Base-by-base conservation (phyloP, 2,113 vertebrate species). In the Xenopus laevis region DNA sequence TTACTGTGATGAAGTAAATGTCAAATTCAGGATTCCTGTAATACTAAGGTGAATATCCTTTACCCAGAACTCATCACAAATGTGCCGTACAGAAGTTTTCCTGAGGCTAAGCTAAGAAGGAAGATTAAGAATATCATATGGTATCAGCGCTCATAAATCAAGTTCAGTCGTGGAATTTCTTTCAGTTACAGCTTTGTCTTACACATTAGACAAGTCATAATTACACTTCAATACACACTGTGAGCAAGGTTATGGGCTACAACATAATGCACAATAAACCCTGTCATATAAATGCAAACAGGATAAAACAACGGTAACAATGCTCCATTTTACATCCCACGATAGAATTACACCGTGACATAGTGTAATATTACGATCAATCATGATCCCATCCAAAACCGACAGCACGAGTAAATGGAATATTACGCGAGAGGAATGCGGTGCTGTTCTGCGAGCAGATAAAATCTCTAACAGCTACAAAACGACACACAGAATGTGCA, bases 191-290 rank as follows among this genome's bases (percentile, higher is more conserved):
- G 90, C 89, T 93, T 92, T 91, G 90, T 95, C 90, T 93, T 91
- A 92, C 87, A 90, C 89, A 92, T 92, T 88, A 89, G 92, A 93
- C 93, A 91, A 93, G 92, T 94, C 92, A 92, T 95, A 96, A 96
- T 96, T 96, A 95, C 93, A 94, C 91, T 93, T 93, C 90, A 94
- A 89, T 91, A 92, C 87, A 89, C 86, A 89, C 83, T 88, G 89
- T 86, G 87, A 93, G 79, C 88, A 88, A 89, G 92, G 89, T 89
- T 93, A 93, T 92, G 92, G 93, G 91, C 91, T 93, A 92, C 90
- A 92, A 92, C 92, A 93, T 92, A 93, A 95, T 82, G 91, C 92
- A 93, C 93, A 92, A 94, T 95, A 97, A 96, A 95, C 92, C 93
- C 88, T 93, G 93, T 93, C 93, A 91, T 91, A 93, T 94, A 94